Percentiles rank a stretch among this genome's conserved stretches.
Evolutionary conservation across 2,113 vertebrate genomes (phyloP).

Genomic region (Oncorhynchus clarkii): DNA sequence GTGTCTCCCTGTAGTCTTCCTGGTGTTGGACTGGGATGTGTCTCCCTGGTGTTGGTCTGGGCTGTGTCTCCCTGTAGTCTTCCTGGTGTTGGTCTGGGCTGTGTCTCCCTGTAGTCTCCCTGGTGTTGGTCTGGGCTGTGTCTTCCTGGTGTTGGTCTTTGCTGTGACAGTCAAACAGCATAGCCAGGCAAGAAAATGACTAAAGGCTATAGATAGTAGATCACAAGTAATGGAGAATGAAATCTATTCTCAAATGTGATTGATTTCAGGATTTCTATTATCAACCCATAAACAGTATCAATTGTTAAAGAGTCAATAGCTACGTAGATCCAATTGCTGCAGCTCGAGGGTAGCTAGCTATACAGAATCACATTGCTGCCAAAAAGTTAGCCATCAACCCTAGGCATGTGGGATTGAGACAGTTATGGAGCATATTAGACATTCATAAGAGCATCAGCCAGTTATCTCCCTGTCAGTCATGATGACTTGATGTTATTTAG

Average conservation of each 20-base stretch:
- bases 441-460: conserved; percentile 9
- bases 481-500: conserved; percentile 18
- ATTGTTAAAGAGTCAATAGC: background rate
- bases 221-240: background rate
- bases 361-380: background rate
- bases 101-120: no score
- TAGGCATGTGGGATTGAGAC: background rate
- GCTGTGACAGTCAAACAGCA: background rate
- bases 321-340: background rate
- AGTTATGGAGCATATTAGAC: conserved; percentile 7
- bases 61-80: no score
- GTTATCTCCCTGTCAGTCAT: conserved; percentile 8
- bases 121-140: no score
- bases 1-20: no score
- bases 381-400: background rate
- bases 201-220: background rate
- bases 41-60: background rate
- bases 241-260: background rate
- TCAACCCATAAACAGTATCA: background rate
- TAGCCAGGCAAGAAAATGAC: background rate
- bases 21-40: no score
- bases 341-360: background rate
- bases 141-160: no score
- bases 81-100: no score
- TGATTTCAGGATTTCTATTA: background rate